Evolutionary conservation across 2,113 vertebrate genomes (phyloP).

Genomic region (Vireo altiloquus): DNA sequence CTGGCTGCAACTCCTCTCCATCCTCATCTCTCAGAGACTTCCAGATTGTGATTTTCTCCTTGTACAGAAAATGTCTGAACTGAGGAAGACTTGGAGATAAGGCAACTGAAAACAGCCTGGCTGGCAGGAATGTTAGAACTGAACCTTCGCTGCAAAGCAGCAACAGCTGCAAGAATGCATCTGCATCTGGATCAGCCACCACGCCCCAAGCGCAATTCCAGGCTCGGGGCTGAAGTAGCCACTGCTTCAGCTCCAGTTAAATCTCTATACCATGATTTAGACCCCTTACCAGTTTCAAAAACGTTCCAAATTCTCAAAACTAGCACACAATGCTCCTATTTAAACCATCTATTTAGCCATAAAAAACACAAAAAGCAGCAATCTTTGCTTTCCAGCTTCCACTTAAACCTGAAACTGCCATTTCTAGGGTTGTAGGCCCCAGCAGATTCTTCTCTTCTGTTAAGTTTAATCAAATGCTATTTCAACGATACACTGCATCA

Average conservation of each 20-base stretch:
- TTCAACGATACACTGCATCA: background rate
- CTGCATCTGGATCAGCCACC: background rate
- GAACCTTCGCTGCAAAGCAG: background rate
- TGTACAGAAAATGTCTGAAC: background rate
- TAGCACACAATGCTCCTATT: background rate
- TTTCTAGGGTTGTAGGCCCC: background rate
- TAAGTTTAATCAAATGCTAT: background rate
- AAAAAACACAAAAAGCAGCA: background rate
- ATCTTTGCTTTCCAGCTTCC: background rate
- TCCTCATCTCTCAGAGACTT: background rate
- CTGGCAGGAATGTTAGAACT: background rate
- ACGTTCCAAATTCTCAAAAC: background rate
- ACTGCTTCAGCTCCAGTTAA: background rate
- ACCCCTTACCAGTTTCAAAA: background rate
- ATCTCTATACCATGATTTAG: background rate
- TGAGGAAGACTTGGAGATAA: constrained; percentile 21
- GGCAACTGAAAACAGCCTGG: background rate
- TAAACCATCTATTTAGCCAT: background rate
- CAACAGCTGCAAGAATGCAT: constrained; percentile 1
- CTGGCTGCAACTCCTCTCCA: background rate
- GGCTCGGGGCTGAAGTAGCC: background rate
- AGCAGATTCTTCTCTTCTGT: background rate
- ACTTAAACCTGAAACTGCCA: background rate
- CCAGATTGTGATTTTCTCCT: background rate
- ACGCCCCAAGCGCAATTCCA: background rate